phyloP scores from a whole-genome alignment of 2,888 invertebrate species.

The Myopa testacea region DNA sequence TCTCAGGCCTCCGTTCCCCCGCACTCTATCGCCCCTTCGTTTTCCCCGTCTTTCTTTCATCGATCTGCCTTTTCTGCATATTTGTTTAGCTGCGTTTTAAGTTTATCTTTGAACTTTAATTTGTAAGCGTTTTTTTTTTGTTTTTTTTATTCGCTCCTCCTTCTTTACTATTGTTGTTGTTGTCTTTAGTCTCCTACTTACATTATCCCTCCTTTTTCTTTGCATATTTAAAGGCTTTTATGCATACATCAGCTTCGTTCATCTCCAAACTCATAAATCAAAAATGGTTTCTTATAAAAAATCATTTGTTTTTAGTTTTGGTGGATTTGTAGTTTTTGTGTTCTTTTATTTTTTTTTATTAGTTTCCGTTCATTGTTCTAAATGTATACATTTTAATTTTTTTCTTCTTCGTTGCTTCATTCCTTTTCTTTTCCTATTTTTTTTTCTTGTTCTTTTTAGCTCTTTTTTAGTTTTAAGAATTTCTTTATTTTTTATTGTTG shows the following conservation, averaged over 20 bases:
- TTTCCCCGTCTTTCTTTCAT: not conserved
- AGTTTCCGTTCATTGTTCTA: not conserved
- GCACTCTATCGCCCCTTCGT: not conserved
- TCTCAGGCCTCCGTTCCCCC: not conserved
- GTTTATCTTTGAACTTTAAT: conserved; percentile 48
- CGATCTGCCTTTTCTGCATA: not conserved
- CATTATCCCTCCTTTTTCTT: not conserved
- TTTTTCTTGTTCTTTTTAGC: not conserved
- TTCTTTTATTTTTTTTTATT: not conserved
- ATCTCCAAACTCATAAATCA: conserved; percentile 23
- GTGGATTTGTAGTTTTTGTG: not conserved
- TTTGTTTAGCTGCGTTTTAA: conserved; percentile 47
- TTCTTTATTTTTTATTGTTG: too few species aligned
- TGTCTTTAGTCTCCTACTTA: not conserved
- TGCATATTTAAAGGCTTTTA: conserved; percentile 16
- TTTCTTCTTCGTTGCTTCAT: not conserved
- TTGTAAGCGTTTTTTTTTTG: conserved; percentile 43
- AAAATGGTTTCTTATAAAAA: not conserved
- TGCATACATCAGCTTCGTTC: not conserved
- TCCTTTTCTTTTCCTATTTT: not conserved
- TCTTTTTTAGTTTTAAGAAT: too few species aligned
- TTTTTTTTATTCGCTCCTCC: conserved; percentile 45
- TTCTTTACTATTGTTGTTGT: conserved; percentile 42
- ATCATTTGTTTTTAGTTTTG: not conserved
- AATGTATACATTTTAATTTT: not conserved